These are phyloP conservation scores for Micromys minutus DNA, from an alignment of 2,113 vertebrate genomes.

Conservation along the genomic window DNA sequence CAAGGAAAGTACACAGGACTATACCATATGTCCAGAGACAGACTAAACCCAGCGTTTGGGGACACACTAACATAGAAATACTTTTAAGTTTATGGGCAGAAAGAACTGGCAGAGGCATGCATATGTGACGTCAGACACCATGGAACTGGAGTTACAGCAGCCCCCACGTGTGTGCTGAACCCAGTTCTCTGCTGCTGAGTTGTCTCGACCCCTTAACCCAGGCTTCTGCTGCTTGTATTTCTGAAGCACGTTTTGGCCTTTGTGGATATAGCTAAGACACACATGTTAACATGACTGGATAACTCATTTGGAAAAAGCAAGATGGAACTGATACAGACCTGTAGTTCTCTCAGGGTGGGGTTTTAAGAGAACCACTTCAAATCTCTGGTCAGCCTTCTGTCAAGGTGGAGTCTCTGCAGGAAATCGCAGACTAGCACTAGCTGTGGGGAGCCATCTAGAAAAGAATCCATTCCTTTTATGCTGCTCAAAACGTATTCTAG, in stretches of 20 bases:
- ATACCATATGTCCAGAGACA: background rate
- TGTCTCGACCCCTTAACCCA: background rate
- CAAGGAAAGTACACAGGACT: background rate
- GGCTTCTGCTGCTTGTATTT: background rate
- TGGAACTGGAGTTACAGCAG: background rate
- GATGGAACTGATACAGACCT: background rate
- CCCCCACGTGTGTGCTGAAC: background rate
- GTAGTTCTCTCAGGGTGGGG: background rate
- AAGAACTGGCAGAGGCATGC: background rate
- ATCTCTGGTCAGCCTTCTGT: background rate
- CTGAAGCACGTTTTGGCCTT: background rate
- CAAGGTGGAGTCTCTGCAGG: background rate
- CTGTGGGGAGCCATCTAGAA: background rate
- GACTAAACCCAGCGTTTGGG: background rate
- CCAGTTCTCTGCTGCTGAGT: background rate
- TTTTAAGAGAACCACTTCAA: background rate
- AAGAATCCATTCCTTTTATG: background rate
- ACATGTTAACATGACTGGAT: background rate
- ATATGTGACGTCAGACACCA: background rate
- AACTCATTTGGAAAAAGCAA: conserved; percentile 24
- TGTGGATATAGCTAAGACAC: background rate
- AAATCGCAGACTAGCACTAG: background rate
- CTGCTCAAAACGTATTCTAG: conserved; percentile 5
- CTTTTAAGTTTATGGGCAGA: background rate
- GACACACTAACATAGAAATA: background rate